Percentiles rank a stretch among this genome's conserved stretches.
These are phyloP conservation scores for Saguinus imperator DNA, from an alignment of 2,113 vertebrate genomes.

Conservation along the genomic window DNA sequence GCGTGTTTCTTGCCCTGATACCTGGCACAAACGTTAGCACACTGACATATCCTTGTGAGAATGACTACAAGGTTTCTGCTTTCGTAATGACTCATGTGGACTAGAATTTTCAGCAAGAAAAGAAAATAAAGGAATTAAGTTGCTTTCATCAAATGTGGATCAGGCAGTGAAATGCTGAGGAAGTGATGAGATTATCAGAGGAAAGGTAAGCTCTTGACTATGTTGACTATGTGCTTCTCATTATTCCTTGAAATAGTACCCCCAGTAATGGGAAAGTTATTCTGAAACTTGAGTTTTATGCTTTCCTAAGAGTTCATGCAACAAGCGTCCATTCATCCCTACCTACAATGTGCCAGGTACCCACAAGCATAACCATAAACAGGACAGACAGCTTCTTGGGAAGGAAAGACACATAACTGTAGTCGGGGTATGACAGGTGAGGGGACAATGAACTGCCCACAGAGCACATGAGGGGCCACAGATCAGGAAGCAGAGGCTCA, in stretches of 20 bases:
- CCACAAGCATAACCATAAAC: rapidly evolving
- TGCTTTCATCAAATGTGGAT: not conserved
- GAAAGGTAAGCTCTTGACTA: not conserved
- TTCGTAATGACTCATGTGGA: not conserved
- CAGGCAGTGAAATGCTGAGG: not conserved
- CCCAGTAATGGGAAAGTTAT: not conserved
- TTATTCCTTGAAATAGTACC: not conserved
- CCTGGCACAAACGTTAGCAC: not conserved
- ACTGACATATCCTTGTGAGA: not conserved
- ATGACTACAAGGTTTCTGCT: not conserved
- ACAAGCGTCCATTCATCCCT: not conserved
- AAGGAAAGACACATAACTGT: rapidly evolving
- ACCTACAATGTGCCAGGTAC: no score
- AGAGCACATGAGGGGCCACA: not conserved
- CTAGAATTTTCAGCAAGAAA: not conserved
- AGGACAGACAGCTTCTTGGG: not conserved
- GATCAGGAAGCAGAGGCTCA: not conserved
- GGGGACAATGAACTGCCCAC: rapidly evolving
- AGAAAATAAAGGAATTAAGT: not conserved
- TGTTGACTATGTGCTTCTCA: not conserved
- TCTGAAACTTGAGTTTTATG: not conserved
- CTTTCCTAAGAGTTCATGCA: not conserved
- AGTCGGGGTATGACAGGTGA: not conserved
- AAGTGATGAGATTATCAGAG: not conserved
- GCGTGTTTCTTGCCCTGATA: not conserved